phyloP scores from a whole-genome alignment of 2,888 invertebrate genomes.

The Lamellibrachia columna region DNA sequence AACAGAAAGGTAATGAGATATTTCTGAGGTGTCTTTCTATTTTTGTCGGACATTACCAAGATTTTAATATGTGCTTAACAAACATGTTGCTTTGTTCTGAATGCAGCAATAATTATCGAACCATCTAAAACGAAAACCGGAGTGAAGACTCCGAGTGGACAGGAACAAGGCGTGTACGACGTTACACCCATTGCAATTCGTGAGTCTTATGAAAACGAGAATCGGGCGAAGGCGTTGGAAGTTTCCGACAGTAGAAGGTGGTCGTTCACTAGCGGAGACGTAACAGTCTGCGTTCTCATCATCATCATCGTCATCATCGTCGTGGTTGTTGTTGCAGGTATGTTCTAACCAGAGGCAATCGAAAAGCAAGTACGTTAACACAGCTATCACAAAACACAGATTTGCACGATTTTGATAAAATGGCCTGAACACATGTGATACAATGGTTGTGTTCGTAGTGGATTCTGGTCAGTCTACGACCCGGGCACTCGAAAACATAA shows the following conservation, averaged over 20 bases:
- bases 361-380: background rate
- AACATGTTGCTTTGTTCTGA: too few relatives aligned
- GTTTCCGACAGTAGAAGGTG: background rate
- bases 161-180: background rate
- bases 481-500: background rate
- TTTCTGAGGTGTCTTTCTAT: too few relatives aligned
- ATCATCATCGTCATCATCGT: background rate
- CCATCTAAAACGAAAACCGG: background rate
- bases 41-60: too few relatives aligned
- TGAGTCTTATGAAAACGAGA: background rate
- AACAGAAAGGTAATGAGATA: too few relatives aligned
- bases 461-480: background rate
- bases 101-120: background rate
- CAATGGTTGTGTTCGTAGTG: background rate
- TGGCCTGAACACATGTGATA: background rate
- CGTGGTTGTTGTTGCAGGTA: background rate
- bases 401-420: background rate
- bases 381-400: background rate
- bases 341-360: background rate
- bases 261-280: background rate
- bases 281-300: background rate
- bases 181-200: background rate
- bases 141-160: background rate
- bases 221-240: background rate
- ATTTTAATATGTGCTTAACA: too few relatives aligned